Percentiles rank a stretch among this genome's conserved stretches.
Conservation (phyloP, 2,797 vertebrate genomes). For the Chromis chromis region DNA sequence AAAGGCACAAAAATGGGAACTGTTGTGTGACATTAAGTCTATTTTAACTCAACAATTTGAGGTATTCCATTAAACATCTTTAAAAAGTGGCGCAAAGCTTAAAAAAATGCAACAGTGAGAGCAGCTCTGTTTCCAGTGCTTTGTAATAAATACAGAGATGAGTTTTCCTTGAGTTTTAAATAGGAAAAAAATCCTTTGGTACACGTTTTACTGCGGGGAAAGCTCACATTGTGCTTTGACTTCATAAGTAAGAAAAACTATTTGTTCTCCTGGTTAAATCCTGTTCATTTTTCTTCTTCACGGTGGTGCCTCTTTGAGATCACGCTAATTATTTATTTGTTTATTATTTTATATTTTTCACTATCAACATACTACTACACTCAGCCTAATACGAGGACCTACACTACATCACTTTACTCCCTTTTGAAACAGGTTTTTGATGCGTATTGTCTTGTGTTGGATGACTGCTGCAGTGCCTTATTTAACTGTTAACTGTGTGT, state of each 20-base stretch:
- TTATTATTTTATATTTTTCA: conserved; percentile 39
- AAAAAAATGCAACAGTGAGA: neutral
- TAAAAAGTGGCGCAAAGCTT: neutral
- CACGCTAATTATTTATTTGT: conserved; percentile 49
- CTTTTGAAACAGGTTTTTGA: conserved; percentile 15
- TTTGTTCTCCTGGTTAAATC: conserved; percentile 7
- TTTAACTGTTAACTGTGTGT: conserved; percentile 42
- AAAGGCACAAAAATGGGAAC: neutral
- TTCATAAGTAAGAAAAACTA: neutral
- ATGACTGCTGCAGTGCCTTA: conserved; percentile 79
- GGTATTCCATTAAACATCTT: neutral
- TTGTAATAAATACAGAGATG: neutral
- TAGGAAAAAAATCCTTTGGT: conserved; percentile 1
- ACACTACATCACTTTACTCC: conserved; percentile 76
- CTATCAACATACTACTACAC: conserved; percentile 39
- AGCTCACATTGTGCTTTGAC: neutral
- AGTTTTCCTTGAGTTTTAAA: conserved; percentile 4
- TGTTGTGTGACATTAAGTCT: neutral
- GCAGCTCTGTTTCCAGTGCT: conserved; percentile 10
- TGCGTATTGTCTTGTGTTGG: conserved; percentile 31
- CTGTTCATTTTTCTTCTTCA: conserved; percentile 8
- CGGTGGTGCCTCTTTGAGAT: conserved; percentile 58
- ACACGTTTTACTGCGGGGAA: neutral
- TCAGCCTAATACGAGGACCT: conserved; percentile 51
- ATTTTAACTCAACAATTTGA: neutral